Base-by-base conservation (phyloP, 2,113 vertebrate species). In the Ancistrus triradiatus region DNA sequence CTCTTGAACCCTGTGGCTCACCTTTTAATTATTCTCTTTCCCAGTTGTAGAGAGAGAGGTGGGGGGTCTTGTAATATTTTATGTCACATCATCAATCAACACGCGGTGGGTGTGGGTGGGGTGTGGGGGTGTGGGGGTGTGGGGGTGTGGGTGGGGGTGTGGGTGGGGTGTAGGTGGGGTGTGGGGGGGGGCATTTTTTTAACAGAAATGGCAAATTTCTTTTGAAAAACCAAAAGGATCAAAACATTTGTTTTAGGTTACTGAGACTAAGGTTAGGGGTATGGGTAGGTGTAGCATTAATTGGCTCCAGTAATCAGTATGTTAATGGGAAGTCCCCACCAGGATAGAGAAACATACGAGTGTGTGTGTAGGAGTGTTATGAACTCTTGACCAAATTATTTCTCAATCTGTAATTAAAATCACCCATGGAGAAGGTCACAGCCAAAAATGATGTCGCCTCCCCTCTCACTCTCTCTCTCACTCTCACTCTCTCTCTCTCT, bases 381-480 rank as follows among this genome's bases (percentile, higher is more conserved):
- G 25, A 49, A n/a, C 64, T 40, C 33, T 49, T 47, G 42, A 35
- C 48, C 49, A 22, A 57, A 63, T 63, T 57, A 74, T 70, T 35
- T 66, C 63, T 61, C 50, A 19, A 65, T 73, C 70, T 78, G 68
- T 73, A 78, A 78, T 78, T 78, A 75, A 78, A 78, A 42, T 65
- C 59, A 78, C 44, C 66, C 63, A 68, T n/a, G 53, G 24, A 67
- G 69, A 73, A 77, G 58, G 57, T 37, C 10, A 15, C 37, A 49
- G 15, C 11, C 15, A 15, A 21, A 24, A 14, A 22, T n/a, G n/a
- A n/a, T n/a, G n/a, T n/a, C n/a, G n/a, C n/a, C n/a, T n/a, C n/a
- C n/a, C n/a, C 21, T 15, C 33, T 13, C 24, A 17, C 37, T 17
- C 35, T 15, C 38, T 25, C 18, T 18, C 66, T 44, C 15, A 19